Evolutionary conservation across 1,140 invertebrate genomes (phyloP), one percentile per base, ranked within the genome.

Genomic region (Ceratosolen fusciceps): DNA sequence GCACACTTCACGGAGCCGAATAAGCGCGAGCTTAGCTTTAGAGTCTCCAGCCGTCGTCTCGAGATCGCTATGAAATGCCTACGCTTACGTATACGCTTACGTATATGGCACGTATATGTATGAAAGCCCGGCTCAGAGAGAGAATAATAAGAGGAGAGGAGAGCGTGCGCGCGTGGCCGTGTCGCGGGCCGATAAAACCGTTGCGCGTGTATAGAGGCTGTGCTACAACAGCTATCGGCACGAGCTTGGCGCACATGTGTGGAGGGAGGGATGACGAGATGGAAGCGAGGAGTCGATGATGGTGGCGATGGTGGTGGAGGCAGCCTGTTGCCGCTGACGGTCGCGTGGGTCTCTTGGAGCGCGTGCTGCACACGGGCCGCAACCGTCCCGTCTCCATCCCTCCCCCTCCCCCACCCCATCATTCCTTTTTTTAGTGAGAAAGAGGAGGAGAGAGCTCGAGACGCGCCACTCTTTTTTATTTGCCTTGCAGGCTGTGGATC

Each of bases 291-390:
- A 80, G 84, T 80, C 82, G 83, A 12, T 2, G 52, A 29, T 80
- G 84, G 81, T 81, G 83, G 83, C 85, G 72, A 47, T 7, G n/a
- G 16, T 5, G 52, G n/a, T 80, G 84, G 81, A 81, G 82, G 83
- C 85, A 87, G 87, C 88, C 88, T 89, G 88, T 89, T 89, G 88
- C 88, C 88, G 86, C 75, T 82, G 83, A 80, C 43, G 77, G 77
- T 60, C 77, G 68, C 76, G 86, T 87, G 84, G 85, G 83, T 82
- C 83, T 74, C 81, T 79, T 71, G 77, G 24, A 80, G 83, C 86
- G 82, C 83, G 83, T 84, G 83, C 65, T 78, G 47, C 29, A 58
- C 52, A 74, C 74, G 68, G 43, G 60, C 71, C 68, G 54, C 76
- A 9, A 49, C 43, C 37, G 26, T 49, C n/a, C 34, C 29, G 7